Evolutionary conservation across 2,113 vertebrate species (phyloP), one percentile per base, ranked within the genome.

Genomic region (Hyperopisus bebe): DNA sequence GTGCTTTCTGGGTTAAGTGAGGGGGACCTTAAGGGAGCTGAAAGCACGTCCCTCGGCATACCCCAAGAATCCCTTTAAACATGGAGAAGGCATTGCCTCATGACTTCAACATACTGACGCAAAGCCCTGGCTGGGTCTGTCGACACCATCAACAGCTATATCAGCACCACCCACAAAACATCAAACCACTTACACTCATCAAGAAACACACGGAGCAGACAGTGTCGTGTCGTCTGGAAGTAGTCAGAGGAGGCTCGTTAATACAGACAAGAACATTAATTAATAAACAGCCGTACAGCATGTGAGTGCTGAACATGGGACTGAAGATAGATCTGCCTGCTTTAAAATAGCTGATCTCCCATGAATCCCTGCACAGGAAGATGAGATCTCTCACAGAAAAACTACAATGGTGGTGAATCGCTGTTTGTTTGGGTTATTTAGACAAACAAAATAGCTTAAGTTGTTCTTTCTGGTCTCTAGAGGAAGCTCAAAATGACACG

Each of bases 191-290:
- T 35, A 55, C 48, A 42, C 50, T 5, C 11, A 17, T 35, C 13
- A 35, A 87, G 42, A 87, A 50, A 55, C 5, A 42, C 50, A 19
- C 0, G 2, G 50, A 35, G 86, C 11, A 31, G 44, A n/a, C 46
- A 48, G 44, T n/a, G 44, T 5, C 44, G 10, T 84, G 83, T 48
- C 44, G 2, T 48, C 82, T 44, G 13, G 9, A 80, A 50, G 44
- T 27, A 17, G 21, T 11, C 47, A 13, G 83, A 50, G 83, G 24
- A 86, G 21, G 24, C 24, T 86, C 83, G 24, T 31, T 86, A 47
- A 50, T 86, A 50, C 83, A 86, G 82, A 48, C 24, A 48, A 85
- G 47, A 50, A 50, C 83, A 48, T 86, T 86, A 86, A 48, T 47
- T 86, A 47, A 48, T 86, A 86, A 86, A 27, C n/a, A 50, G 44